Evolutionary conservation across 37 sponge, comb jelly and placozoan species (phyloP), one percentile per base, ranked within the genome.

Genomic region (Dysidea cf. avara): DNA sequence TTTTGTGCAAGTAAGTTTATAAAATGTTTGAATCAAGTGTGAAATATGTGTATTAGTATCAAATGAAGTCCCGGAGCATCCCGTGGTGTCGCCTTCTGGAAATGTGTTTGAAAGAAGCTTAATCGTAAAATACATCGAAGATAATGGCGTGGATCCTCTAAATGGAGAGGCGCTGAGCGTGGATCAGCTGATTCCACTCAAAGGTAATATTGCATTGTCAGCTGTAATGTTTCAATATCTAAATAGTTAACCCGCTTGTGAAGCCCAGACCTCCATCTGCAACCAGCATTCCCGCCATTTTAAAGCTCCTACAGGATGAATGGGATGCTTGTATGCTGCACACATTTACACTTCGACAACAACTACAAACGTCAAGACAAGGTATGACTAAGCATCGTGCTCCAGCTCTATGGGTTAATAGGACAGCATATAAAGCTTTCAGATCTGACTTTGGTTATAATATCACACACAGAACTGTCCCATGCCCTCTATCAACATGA

Each of bases 321-420:
- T 96, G 97, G 97, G 99, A 99, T 76, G 91, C 94, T 7, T 91
- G 88, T 50, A 95, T 99, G 99, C 66, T 99, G 71, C 99, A 99
- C 78, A 95, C 82, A 2, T 99, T 83, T 79, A 95, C 99, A 32
- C 86, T 95, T 0, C 68, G 99, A 0, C 99, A 99, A 78, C 99
- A 99, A 79, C 80, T 99, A 53, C 99, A 99, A 66, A 95, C 97
- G 49, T 89, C 96, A 9, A 69, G 94, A 30, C 99, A 99, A 79
- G 91, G 91, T 90, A 43, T 43, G 46, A 12, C 7, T 9, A 43
- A 12, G 46, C 46, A 43, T 43, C 46, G 46, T n/a, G n/a, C n/a
- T n/a, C n/a, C n/a, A n/a, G n/a, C n/a, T n/a, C n/a, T n/a, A n/a
- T n/a, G n/a, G n/a, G n/a, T n/a, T n/a, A n/a, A n/a, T n/a, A n/a